phyloP scores from a whole-genome alignment of 2,888 invertebrate species.

The Metopia argyrocephala region DNA sequence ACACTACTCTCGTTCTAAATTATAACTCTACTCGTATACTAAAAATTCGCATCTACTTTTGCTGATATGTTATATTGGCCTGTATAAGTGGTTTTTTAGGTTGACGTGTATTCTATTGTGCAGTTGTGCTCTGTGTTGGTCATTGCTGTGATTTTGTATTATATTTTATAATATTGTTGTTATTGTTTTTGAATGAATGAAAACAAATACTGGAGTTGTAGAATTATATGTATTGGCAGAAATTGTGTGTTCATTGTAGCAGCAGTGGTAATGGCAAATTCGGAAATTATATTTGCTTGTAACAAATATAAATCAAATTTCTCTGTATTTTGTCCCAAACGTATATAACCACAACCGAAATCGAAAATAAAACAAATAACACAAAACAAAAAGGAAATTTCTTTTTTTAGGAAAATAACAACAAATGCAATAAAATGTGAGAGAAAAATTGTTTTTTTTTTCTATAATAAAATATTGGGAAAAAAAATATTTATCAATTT shows the following conservation, averaged over 20 bases:
- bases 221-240: not conserved
- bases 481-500: no score
- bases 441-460: no score
- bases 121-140: slow-evolving; percentile 55
- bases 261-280: slow-evolving; percentile 58
- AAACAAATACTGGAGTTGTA: slow-evolving; percentile 4
- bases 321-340: slow-evolving; percentile 50
- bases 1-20: not conserved
- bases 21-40: not conserved
- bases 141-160: slow-evolving; percentile 17
- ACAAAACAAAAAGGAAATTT: no score
- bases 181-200: not conserved
- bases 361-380: no score
- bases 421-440: no score
- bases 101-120: slow-evolving; percentile 50
- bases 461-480: no score
- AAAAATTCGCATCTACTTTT: not conserved
- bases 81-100: slow-evolving; percentile 46
- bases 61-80: slow-evolving; percentile 35
- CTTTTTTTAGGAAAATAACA: no score
- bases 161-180: not conserved
- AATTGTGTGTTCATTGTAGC: slow-evolving; percentile 18
- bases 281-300: slow-evolving; percentile 64
- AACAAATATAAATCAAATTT: slow-evolving; percentile 63
- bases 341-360: no score